Conservation (phyloP, 2,797 vertebrate genomes). For the Oreochromis grahami region DNA sequence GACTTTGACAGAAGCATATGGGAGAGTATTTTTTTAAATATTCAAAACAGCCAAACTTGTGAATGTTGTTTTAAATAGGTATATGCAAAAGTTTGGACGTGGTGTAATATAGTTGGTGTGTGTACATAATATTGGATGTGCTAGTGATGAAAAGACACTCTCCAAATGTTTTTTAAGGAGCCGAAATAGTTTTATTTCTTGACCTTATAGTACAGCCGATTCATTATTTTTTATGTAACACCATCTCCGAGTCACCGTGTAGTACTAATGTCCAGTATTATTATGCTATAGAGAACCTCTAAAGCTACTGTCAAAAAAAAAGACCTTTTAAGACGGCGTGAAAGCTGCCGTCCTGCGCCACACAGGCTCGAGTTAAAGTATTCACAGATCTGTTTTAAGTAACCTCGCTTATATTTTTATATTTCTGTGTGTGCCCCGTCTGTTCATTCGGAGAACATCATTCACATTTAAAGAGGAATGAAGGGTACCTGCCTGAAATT, state of each 20-base stretch:
- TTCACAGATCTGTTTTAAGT: neutral
- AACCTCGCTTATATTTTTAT: neutral
- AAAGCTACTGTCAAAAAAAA: neutral
- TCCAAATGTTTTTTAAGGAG: conserved; percentile 33
- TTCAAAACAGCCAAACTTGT: conserved; percentile 51
- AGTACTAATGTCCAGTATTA: neutral
- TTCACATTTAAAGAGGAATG: neutral
- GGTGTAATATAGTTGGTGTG: conserved; percentile 33
- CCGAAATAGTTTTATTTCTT: neutral
- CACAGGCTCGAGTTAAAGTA: neutral
- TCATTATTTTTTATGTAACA: conserved; percentile 5
- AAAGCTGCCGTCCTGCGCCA: neutral
- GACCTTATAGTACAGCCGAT: neutral
- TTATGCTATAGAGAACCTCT: conserved; percentile 7
- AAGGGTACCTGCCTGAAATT: neutral
- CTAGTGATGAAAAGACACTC: conserved; percentile 15
- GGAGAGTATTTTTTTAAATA: conserved; percentile 68
- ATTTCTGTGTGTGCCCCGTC: neutral
- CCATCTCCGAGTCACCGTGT: conserved; percentile 3
- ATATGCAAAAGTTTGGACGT: conserved; percentile 60
- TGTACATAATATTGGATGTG: conserved; percentile 26
- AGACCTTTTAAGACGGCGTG: neutral
- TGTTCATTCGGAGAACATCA: neutral
- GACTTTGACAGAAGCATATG: conserved; percentile 11
- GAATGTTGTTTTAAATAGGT: conserved; percentile 50